Base-by-base conservation (phyloP, 23 tunicate genomes). In the Ascidia mentula region DNA sequence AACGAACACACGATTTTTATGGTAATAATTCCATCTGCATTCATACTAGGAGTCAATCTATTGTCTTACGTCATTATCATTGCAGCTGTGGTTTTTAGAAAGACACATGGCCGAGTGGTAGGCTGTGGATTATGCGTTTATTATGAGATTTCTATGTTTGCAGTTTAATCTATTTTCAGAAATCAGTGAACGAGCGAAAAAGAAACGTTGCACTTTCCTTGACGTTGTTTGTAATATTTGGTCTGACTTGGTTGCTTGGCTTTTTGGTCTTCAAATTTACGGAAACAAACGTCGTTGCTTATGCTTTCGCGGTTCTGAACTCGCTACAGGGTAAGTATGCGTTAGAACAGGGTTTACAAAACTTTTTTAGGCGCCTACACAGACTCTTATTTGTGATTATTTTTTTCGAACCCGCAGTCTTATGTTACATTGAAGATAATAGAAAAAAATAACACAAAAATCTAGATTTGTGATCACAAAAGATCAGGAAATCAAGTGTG, bases 271-370 rank as follows among this genome's bases (percentile, higher is more conserved):
- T 72, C 18, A 39, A 37, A 17, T 6, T 46, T 32, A n/a, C 36
- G 20, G 22, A 69, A 34, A 59, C 46, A 37, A 72, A 65, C 31
- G 7, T 46, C 38, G 84, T 80, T 74, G 84, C 90, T 17, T 86
- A 86, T 39, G 79, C 79, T 34, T 86, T 86, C 45, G 53, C 90
- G 32, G 80, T 86, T 12, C 33, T 73, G 4, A 79, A 83, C 61
- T 86, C 90, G 30, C 72, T 86, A 7, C 90, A 86, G 73, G 90
- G 90, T 79, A 53, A 53, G n/a, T n/a, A n/a, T n/a, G n/a, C n/a
- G n/a, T n/a, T n/a, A n/a, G n/a, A n/a, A n/a, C n/a, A n/a, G n/a
- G n/a, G n/a, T n/a, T n/a, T n/a, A n/a, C n/a, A n/a, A n/a, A n/a
- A n/a, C n/a, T n/a, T n/a, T n/a, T n/a, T n/a, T n/a, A n/a, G n/a